Conservation (phyloP, 2,797 vertebrate species). For the Euphonia xanthogaster region DNA sequence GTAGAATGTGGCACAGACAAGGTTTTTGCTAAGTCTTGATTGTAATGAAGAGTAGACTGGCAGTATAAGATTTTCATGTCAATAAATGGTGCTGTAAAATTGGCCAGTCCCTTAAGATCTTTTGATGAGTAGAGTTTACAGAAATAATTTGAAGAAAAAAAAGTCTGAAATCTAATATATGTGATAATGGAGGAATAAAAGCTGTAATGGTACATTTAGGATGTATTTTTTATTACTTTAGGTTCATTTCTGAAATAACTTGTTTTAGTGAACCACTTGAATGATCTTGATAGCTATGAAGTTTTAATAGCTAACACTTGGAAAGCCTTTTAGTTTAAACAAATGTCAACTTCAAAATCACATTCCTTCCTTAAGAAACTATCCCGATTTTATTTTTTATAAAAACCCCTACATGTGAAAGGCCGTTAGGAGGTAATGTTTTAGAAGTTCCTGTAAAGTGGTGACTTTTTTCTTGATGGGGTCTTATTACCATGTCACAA, state of each 20-base stretch:
- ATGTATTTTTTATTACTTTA: constrained; percentile 46
- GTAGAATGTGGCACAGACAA: neutral
- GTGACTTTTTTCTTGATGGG: neutral
- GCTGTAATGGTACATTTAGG: constrained; percentile 16
- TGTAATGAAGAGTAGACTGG: constrained; percentile 5
- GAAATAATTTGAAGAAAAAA: constrained; percentile 11
- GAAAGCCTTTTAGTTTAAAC: neutral
- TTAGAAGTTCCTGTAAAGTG: neutral
- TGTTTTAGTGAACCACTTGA: constrained; percentile 44
- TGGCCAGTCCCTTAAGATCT: neutral
- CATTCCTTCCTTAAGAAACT: neutral
- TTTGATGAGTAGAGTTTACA: constrained; percentile 10
- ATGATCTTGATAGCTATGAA: constrained; percentile 42
- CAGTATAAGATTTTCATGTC: constrained; percentile 1
- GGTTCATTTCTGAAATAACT: constrained; percentile 38
- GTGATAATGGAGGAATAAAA: constrained; percentile 51
- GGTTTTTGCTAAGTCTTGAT: neutral
- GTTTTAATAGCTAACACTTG: constrained; percentile 62
- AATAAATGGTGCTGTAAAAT: constrained; percentile 29
- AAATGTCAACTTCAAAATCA: neutral
- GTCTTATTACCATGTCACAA: neutral
- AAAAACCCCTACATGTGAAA: neutral
- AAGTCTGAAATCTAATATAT: constrained; percentile 13
- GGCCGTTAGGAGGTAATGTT: neutral
- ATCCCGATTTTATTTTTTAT: neutral